Conservation (phyloP, 2,888 invertebrate genomes). For the Meta bourneti region DNA sequence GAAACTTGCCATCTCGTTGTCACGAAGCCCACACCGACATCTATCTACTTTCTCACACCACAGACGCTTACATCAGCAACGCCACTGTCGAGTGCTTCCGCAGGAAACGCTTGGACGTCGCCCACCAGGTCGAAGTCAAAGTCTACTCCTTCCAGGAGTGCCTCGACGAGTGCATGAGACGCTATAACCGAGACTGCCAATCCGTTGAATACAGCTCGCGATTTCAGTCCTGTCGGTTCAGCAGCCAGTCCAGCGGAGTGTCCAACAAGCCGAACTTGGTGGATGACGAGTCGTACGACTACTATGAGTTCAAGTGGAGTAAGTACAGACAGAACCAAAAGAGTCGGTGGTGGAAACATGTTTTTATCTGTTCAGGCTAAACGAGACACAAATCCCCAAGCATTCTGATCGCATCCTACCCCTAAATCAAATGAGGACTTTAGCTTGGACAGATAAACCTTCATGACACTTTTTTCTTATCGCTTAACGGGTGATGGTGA, state of each 20-base stretch:
- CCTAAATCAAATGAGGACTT: not conserved
- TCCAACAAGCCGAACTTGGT: slow-evolving; percentile 86
- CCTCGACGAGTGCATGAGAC: slow-evolving; percentile 92
- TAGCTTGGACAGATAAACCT: slow-evolving; percentile 65
- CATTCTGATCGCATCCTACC: not conserved
- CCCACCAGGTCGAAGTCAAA: slow-evolving; percentile 93
- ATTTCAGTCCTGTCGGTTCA: slow-evolving; percentile 77
- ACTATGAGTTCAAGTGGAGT: slow-evolving; percentile 85
- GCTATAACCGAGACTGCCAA: slow-evolving; percentile 80
- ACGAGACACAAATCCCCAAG: not conserved
- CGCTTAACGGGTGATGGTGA: not conserved
- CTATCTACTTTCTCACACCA: slow-evolving; percentile 80
- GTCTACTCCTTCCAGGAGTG: slow-evolving; percentile 93
- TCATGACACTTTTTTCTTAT: not conserved
- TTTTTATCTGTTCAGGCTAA: slow-evolving; percentile 60
- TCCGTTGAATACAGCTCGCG: slow-evolving; percentile 77
- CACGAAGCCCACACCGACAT: slow-evolving; percentile 6
- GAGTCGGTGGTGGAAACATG: slow-evolving; percentile 55
- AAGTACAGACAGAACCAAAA: slow-evolving; percentile 55
- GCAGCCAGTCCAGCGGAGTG: slow-evolving; percentile 84
- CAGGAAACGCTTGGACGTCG: slow-evolving; percentile 91
- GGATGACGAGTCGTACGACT: slow-evolving; percentile 94
- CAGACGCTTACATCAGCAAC: slow-evolving; percentile 83
- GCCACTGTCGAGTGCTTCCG: slow-evolving; percentile 93
- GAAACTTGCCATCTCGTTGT: not conserved